A percentile compares a stretch with the other conserved stretches of the same genome.
Conservation (phyloP, 2,888 invertebrate species). For the Lottia gigantea region DNA sequence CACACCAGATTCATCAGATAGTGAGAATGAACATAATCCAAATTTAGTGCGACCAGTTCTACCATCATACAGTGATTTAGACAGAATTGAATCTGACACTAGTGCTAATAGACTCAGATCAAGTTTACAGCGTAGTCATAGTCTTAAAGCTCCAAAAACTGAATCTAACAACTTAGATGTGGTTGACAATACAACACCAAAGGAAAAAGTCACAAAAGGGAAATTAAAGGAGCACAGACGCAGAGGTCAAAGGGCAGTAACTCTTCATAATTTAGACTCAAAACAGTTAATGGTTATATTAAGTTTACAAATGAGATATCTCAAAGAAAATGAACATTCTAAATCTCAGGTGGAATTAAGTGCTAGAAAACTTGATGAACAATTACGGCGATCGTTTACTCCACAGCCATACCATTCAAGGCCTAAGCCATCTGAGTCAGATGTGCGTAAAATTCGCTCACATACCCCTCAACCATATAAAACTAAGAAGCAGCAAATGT, state of each 20-base stretch:
- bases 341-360: slow-evolving; percentile 31
- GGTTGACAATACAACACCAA: slow-evolving; percentile 33
- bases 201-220: slow-evolving; percentile 26
- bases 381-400: slow-evolving; percentile 43
- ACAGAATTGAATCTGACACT: neutral
- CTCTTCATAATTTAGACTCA: slow-evolving; percentile 53
- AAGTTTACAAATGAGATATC: slow-evolving; percentile 54
- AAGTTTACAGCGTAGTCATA: slow-evolving; percentile 27
- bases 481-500: slow-evolving; percentile 20
- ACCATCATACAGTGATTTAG: slow-evolving; percentile 2
- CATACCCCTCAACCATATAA: slow-evolving; percentile 53
- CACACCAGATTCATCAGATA: slow-evolving; percentile 39
- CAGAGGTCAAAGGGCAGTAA: slow-evolving; percentile 50
- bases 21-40: slow-evolving; percentile 30
- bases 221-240: slow-evolving; percentile 51
- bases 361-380: slow-evolving; percentile 16
- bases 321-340: slow-evolving; percentile 49
- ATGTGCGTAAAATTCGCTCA: slow-evolving; percentile 43
- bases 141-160: slow-evolving; percentile 28
- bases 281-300: slow-evolving; percentile 55
- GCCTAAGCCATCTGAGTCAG: slow-evolving; percentile 7
- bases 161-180: slow-evolving; percentile 42
- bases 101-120: neutral
- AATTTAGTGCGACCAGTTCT: neutral
- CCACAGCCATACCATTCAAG: slow-evolving; percentile 45